These are phyloP conservation scores for Anthoscopus minutus DNA, from an alignment of 2,113 vertebrate genomes.

Conservation along the genomic window DNA sequence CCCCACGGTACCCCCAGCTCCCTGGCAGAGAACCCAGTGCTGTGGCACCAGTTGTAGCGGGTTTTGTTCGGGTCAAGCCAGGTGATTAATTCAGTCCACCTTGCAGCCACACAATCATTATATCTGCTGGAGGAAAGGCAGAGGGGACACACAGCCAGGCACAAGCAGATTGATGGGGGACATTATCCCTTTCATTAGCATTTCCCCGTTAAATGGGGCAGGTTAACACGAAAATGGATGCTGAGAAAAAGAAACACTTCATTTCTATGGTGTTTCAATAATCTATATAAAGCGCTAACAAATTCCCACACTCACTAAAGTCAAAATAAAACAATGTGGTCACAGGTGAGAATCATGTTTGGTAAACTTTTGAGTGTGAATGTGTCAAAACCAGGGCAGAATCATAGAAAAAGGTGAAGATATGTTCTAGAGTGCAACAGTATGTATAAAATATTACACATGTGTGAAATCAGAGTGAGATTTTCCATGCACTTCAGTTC, in stretches of 20 bases:
- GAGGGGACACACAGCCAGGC: not conserved
- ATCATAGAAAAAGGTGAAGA: not conserved
- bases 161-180: not conserved
- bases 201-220: not conserved
- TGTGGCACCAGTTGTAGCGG: not conserved
- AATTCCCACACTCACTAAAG: not conserved
- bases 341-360: not conserved
- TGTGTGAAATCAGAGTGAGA: slow-evolving; percentile 1
- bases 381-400: not conserved
- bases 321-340: not conserved
- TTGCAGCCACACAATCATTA: not conserved
- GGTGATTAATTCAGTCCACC: not conserved
- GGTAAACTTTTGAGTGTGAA: not conserved
- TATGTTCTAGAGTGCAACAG: not conserved
- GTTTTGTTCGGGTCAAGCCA: not conserved
- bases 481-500: not conserved
- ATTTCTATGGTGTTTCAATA: not conserved
- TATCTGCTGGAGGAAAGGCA: not conserved
- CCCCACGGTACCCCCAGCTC: not conserved
- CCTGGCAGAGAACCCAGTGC: not conserved
- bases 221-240: not conserved
- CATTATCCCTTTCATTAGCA: not conserved
- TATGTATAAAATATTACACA: not conserved
- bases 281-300: not conserved
- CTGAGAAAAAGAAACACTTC: not conserved